Conservation (phyloP, 2,888 invertebrate species). For the Xylota sylvarum region DNA sequence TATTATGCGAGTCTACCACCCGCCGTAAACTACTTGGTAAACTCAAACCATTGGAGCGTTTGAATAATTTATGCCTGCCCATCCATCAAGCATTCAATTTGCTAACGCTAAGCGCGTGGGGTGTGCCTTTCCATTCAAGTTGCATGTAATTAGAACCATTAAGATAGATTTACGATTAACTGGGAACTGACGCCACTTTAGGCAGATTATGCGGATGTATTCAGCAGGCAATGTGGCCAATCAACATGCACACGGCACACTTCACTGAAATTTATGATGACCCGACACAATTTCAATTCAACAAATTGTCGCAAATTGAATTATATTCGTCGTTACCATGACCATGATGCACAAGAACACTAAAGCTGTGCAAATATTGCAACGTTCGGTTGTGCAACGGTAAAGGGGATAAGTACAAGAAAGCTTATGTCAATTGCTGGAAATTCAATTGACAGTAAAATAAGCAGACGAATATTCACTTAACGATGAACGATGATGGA, state of each 20-base stretch:
- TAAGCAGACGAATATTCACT: constrained; percentile 53
- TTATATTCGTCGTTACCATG: constrained; percentile 45
- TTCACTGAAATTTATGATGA: constrained; percentile 57
- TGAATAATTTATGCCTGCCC: constrained; percentile 65
- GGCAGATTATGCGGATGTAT: constrained; percentile 60
- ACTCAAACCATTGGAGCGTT: constrained; percentile 25
- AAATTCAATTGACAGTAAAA: constrained; percentile 64
- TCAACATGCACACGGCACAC: constrained; percentile 23
- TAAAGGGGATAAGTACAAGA: neutral
- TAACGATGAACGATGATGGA: constrained; percentile 48
- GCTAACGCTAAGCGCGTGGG: constrained; percentile 16
- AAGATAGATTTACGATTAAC: constrained; percentile 74
- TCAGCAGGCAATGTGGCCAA: constrained; percentile 25
- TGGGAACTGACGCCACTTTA: constrained; percentile 56
- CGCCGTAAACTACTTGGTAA: neutral
- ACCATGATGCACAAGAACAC: neutral
- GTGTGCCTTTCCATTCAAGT: constrained; percentile 54
- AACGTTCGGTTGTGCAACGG: neutral
- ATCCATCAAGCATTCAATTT: constrained; percentile 68
- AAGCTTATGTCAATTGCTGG: constrained; percentile 60
- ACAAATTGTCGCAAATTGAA: constrained; percentile 69
- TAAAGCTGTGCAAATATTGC: constrained; percentile 39
- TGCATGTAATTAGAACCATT: constrained; percentile 75
- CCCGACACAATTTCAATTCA: constrained; percentile 66
- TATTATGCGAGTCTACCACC: neutral